These are phyloP conservation scores for Tiliacea aurago DNA, from an alignment of 2,888 invertebrate genomes.

Conservation along the genomic window DNA sequence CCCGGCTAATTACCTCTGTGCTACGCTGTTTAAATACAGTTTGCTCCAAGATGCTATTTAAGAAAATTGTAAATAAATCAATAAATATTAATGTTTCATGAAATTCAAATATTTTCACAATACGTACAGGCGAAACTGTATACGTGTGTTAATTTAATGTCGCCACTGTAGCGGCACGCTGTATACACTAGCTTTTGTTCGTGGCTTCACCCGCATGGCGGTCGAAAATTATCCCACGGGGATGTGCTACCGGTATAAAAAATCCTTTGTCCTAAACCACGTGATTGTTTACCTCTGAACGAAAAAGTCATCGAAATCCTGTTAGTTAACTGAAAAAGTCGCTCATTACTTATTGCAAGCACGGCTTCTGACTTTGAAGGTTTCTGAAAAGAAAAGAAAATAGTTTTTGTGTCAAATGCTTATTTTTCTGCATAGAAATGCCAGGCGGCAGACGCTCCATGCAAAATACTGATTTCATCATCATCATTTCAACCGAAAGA, in stretches of 20 bases:
- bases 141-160: too few relatives aligned
- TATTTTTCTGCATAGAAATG: conserved; percentile 1
- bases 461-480: background rate
- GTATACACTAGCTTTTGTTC: background rate
- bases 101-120: too few relatives aligned
- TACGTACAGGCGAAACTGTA: too few relatives aligned
- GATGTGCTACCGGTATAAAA: background rate
- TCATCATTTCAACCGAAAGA: too few relatives aligned
- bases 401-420: background rate
- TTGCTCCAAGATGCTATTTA: too few relatives aligned
- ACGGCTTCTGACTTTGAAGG: conserved; percentile 22
- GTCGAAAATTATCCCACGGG: background rate
- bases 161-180: too few relatives aligned
- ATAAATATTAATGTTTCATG: too few relatives aligned
- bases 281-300: background rate
- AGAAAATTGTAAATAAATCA: too few relatives aligned
- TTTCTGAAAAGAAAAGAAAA: background rate
- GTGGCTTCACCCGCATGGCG: too few relatives aligned
- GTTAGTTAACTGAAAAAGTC: conserved; percentile 5
- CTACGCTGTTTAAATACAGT: too few relatives aligned
- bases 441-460: background rate
- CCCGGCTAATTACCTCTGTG: too few relatives aligned
- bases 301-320: background rate
- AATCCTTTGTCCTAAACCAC: background rate
- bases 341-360: conserved; percentile 18